phyloP scores from a whole-genome alignment of 1,140 invertebrate species.

The Fopius arisanus region DNA sequence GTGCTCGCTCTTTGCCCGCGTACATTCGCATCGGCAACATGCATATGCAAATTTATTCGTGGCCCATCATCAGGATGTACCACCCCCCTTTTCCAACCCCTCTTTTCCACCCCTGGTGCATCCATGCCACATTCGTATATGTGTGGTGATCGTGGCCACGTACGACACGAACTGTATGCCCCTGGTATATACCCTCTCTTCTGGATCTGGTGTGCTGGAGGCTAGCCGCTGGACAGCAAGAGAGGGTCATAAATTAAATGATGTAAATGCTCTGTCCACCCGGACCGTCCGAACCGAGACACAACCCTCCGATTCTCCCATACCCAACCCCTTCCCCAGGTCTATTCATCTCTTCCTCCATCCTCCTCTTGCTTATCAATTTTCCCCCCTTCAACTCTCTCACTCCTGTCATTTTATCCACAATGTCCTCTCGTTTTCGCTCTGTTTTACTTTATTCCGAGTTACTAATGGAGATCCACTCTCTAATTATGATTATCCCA shows the following conservation, averaged over 20 bases:
- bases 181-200: conserved; percentile 9
- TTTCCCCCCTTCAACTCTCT: conserved; percentile 9
- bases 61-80: conserved; percentile 53
- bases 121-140: conserved; percentile 29
- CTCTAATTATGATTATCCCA: conserved; percentile 27
- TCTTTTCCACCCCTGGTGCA: not conserved
- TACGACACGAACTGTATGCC: conserved; percentile 18
- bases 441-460: conserved; percentile 1
- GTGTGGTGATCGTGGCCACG: conserved; percentile 15
- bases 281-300: conserved; percentile 51
- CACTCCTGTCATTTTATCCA: conserved; percentile 1
- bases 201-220: conserved; percentile 4
- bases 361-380: not conserved
- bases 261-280: conserved; percentile 65
- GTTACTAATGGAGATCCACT: conserved; percentile 1
- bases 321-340: conserved; percentile 22
- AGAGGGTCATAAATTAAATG: conserved; percentile 66
- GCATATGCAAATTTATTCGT: conserved; percentile 65
- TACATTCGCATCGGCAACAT: conserved; percentile 58
- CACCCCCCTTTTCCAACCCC: conserved; percentile 31
- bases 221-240: conserved; percentile 30
- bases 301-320: conserved; percentile 44
- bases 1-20: not conserved
- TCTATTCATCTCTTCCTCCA: conserved; percentile 3
- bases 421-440: not conserved